Base-by-base conservation (phyloP, 92 coral and sea anemone genomes). In the Montipora capitata region DNA sequence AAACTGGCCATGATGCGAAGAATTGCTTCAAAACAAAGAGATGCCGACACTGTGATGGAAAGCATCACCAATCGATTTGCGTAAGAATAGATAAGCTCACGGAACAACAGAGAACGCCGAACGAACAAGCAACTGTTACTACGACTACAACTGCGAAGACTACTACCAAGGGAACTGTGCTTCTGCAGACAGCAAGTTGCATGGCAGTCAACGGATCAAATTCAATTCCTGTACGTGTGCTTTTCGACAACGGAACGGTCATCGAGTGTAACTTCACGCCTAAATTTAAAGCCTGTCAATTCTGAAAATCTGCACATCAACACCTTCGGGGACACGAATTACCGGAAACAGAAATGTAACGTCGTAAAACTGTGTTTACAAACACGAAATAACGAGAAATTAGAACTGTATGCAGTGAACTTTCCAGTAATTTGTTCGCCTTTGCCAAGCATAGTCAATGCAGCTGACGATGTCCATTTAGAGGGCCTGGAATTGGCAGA, bases 361-460 rank as follows among this genome's bases (percentile, higher is more conserved):
- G 88, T 83, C 49, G 76, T 88, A 27, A 74, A 59, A 7, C 77
- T 88, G 74, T 68, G 71, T 41, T 54, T 88, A 72, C 79, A 72
- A 77, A 88, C 69, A 49, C 59, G 42, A 59, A 61, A 54, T 41
- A 12, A 48, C 44, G 64, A 49, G 66, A 70, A 88, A 82, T 51
- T 88, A 54, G 83, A 88, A 17, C 45, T 88, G 11, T 20, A 18
- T n/a, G 87, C 68, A 5, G 15, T 82, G 58, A 76, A 76, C 45
- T 69, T 59, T 27, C 88, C 87, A 8, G 87, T 77, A 2, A 88
- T 88, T 43, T 88, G 92, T 74, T 81, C 92, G 11, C 88, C 92
- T 15, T 43, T 81, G n/a, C 92, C 92, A 43, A 66, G 68, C 52
- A 88, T 9, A 52, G 68, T 81, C 49, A 63, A 73, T 44, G 66